These are phyloP conservation scores for Athalia rosae DNA, from an alignment of 2,888 invertebrate genomes.

Conservation along the genomic window DNA sequence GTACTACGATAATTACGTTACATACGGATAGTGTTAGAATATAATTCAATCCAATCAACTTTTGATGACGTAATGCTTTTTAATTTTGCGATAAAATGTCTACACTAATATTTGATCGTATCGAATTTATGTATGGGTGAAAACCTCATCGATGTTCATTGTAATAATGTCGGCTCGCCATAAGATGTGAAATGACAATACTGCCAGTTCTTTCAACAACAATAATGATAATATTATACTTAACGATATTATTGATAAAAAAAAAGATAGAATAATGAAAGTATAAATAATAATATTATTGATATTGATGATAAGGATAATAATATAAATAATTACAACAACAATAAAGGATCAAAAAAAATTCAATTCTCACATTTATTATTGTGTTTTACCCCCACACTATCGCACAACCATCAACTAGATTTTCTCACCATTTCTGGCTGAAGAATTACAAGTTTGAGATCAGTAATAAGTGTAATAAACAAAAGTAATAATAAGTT, in stretches of 20 bases:
- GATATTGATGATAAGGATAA: neutral
- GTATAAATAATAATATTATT: neutral
- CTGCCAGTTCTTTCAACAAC: constrained; percentile 62
- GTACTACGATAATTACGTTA: neutral
- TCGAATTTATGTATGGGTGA: neutral
- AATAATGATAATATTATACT: constrained; percentile 45
- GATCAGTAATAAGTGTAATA: no score
- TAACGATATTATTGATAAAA: neutral
- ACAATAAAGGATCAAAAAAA: no score
- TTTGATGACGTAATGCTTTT: constrained; percentile 19
- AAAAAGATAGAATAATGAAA: neutral
- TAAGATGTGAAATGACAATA: constrained; percentile 64
- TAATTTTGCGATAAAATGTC: constrained; percentile 23
- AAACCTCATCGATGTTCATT: constrained; percentile 44
- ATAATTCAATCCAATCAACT: neutral
- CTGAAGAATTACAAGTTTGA: no score
- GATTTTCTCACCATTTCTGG: no score
- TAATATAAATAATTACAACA: no score
- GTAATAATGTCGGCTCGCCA: constrained; percentile 55
- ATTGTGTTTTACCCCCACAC: no score
- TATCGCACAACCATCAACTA: no score
- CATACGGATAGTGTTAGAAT: neutral
- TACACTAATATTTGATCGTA: neutral
- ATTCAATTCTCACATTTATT: no score
- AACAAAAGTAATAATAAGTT: no score